Conservation (phyloP, 1,140 invertebrate species). For the Planococcus citri region DNA sequence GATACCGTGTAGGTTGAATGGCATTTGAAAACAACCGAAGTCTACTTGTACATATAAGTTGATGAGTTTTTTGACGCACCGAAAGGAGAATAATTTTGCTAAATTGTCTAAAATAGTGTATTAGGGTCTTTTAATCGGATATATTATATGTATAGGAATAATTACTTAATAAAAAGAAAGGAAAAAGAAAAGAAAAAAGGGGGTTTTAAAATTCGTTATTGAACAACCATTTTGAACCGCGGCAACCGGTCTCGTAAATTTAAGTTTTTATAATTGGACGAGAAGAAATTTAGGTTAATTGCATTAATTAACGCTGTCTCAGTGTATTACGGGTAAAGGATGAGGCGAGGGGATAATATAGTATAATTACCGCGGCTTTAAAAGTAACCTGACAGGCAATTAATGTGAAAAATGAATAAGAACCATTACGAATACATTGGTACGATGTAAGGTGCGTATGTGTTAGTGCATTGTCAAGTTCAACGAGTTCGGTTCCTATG, state of each 20-base stretch:
- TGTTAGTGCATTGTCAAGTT: slow-evolving; percentile 15
- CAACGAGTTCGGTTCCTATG: slow-evolving; percentile 12
- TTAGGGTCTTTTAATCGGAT: no score
- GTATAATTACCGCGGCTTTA: slow-evolving; percentile 12
- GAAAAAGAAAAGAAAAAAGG: no score
- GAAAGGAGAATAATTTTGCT: no score
- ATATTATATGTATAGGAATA: not conserved
- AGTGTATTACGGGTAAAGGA: not conserved
- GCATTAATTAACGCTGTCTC: slow-evolving; percentile 14
- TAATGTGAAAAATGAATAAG: slow-evolving; percentile 20
- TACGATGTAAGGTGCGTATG: not conserved
- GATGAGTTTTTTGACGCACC: no score
- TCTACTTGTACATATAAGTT: no score
- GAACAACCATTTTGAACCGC: not conserved
- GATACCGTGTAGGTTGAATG: no score
- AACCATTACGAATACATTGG: slow-evolving; percentile 3
- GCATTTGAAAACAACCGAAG: no score
- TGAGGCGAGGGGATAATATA: not conserved
- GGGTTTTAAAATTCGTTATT: not conserved
- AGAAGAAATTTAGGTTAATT: slow-evolving; percentile 16
- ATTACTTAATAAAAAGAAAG: not conserved
- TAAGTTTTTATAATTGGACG: slow-evolving; percentile 9
- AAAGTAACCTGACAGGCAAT: slow-evolving; percentile 13
- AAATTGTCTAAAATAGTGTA: no score
- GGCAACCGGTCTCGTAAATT: slow-evolving; percentile 14